Evolutionary conservation across 2,113 vertebrate genomes (phyloP).

Genomic region (Aldabrachelys gigantea): DNA sequence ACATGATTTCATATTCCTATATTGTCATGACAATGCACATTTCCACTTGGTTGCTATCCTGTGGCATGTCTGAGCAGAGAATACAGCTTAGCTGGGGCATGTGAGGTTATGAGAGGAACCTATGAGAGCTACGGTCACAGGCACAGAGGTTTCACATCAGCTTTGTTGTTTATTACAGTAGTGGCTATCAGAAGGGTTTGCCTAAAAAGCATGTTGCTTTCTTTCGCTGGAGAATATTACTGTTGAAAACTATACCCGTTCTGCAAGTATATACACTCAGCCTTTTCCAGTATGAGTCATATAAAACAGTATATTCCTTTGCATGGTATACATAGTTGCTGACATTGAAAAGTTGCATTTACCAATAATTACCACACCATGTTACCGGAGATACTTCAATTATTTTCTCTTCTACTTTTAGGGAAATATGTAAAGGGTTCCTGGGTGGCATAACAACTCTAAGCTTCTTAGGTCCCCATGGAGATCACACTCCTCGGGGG

Average conservation of each 20-base stretch:
- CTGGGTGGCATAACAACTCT: not conserved
- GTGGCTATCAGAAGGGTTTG: not conserved
- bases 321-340: not conserved
- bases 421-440: not conserved
- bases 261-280: not conserved
- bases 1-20: constrained; percentile 66
- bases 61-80: not conserved
- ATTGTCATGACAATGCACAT: constrained; percentile 47
- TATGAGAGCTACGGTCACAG: constrained; percentile 25
- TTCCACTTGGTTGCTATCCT: constrained; percentile 50
- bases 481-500: not conserved
- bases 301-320: not conserved
- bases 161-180: not conserved
- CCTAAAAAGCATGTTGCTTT: constrained; percentile 5
- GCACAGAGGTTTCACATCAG: not conserved
- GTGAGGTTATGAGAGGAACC: constrained; percentile 9
- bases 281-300: not conserved
- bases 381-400: not conserved
- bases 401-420: not conserved
- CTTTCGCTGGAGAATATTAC: constrained; percentile 23
- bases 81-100: not conserved
- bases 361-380: fast-evolving
- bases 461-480: not conserved
- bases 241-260: not conserved
- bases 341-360: not conserved